A percentile compares a stretch with the other conserved stretches of the same genome.
These are phyloP conservation scores for Drosophila trapezifrons DNA, from an alignment of 1,140 invertebrate genomes.

Conservation along the genomic window DNA sequence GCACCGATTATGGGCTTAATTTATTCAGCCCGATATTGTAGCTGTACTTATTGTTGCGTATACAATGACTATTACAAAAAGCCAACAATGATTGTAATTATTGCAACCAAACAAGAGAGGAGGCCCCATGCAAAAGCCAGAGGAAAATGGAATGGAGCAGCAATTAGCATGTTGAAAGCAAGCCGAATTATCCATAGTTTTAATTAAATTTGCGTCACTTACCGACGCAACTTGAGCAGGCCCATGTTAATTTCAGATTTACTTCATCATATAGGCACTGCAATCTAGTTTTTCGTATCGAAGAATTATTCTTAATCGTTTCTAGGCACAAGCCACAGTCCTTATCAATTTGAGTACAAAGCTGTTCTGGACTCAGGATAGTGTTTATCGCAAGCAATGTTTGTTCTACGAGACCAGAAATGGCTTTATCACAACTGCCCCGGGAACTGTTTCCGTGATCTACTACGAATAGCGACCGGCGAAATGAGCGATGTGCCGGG, in stretches of 20 bases:
- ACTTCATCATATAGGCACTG: background rate
- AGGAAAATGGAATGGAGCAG: conserved; percentile 17
- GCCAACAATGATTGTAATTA: conserved; percentile 26
- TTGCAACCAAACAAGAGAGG: conserved; percentile 26
- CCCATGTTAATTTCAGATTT: background rate
- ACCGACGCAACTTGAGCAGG: conserved; percentile 21
- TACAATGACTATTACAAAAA: conserved; percentile 19
- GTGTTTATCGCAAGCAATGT: background rate
- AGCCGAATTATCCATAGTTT: conserved; percentile 48
- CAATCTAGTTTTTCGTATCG: background rate
- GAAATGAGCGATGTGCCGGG: background rate
- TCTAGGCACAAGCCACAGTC: background rate
- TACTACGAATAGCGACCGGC: conserved; percentile 8
- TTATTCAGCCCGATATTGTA: conserved; percentile 39
- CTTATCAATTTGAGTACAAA: background rate
- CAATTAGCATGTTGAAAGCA: conserved; percentile 63
- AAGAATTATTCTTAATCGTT: background rate
- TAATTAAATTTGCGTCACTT: conserved; percentile 58
- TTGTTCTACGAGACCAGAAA: conserved; percentile 27
- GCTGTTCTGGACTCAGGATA: background rate
- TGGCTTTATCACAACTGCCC: conserved; percentile 41
- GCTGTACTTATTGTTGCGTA: conserved; percentile 29
- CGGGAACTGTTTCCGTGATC: background rate
- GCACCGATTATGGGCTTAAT: conserved; percentile 60
- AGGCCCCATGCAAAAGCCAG: conserved; percentile 4